Evolutionary conservation across 1,140 invertebrate genomes (phyloP).

Genomic region (Drosophila leontia): DNA sequence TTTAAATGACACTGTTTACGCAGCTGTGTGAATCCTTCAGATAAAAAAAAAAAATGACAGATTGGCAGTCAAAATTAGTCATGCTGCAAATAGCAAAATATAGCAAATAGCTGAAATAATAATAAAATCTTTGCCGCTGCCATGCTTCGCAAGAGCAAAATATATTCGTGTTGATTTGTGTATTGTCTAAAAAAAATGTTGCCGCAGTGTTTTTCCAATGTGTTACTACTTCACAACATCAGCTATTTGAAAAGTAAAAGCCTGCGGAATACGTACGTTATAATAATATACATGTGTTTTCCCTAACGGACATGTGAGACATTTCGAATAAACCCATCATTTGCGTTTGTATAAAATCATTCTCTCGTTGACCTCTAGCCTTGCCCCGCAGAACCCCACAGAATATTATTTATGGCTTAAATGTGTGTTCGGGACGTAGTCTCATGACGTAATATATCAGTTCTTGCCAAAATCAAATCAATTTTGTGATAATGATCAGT

Average conservation of each 20-base stretch:
- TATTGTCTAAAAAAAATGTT: constrained; percentile 41
- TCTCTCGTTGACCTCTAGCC: constrained; percentile 37
- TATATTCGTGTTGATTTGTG: constrained; percentile 46
- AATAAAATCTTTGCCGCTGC: constrained; percentile 33
- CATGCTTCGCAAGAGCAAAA: constrained; percentile 39
- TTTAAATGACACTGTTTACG: constrained; percentile 30
- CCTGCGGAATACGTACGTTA: constrained; percentile 29
- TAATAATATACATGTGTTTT: constrained; percentile 36
- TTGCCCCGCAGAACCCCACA: constrained; percentile 25
- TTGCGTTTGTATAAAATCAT: constrained; percentile 34
- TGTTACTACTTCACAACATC: constrained; percentile 46
- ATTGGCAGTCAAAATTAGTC: constrained; percentile 42
- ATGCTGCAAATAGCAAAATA: constrained; percentile 30
- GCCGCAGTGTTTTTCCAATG: constrained; percentile 49
- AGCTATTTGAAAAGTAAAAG: constrained; percentile 42
- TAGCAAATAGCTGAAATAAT: constrained; percentile 21
- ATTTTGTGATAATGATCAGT: constrained; percentile 19
- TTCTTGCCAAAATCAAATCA: constrained; percentile 8
- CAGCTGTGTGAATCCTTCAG: constrained; percentile 46
- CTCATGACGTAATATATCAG: constrained; percentile 35
- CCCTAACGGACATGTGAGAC: constrained; percentile 43
- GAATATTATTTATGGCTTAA: constrained; percentile 8
- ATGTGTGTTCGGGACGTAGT: constrained; percentile 17
- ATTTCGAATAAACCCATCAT: constrained; percentile 22
- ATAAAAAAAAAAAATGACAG: constrained; percentile 45